Conservation (phyloP, 30 jellyfish, hydroid and myxozoan genomes). For the Cassiopea xamachana region DNA sequence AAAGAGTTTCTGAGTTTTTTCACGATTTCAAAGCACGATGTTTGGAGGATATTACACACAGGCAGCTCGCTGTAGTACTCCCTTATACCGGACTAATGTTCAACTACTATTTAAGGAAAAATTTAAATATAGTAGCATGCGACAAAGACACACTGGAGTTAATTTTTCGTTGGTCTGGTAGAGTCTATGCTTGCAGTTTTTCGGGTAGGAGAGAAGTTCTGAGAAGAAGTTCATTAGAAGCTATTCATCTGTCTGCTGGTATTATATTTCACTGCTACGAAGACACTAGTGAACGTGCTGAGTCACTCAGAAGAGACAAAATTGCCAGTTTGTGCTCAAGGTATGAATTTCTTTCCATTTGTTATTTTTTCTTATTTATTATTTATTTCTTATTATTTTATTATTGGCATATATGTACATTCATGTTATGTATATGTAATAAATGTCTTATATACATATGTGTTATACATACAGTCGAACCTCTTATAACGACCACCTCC, state of each 20-base stretch:
- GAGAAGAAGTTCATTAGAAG: conserved; percentile 30
- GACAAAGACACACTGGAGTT: background rate
- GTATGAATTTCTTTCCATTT: background rate
- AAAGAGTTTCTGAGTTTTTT: background rate
- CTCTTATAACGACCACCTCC: too few relatives aligned
- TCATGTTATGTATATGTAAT: too few relatives aligned
- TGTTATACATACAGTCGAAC: too few relatives aligned
- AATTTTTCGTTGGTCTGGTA: conserved; percentile 18
- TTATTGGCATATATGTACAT: too few relatives aligned
- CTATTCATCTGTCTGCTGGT: background rate
- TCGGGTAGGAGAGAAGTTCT: conserved; percentile 54
- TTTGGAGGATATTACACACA: background rate
- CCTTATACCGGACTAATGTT: conserved; percentile 20
- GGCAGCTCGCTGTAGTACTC: conserved; percentile 11
- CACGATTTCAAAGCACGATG: background rate
- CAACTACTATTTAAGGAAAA: background rate
- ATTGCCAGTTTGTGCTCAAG: conserved; percentile 22
- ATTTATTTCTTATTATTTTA: too few relatives aligned
- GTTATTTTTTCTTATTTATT: too few relatives aligned
- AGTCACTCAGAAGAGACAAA: background rate
- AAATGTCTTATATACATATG: too few relatives aligned
- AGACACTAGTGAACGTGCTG: background rate
- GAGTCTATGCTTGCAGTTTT: background rate
- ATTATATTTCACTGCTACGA: conserved; percentile 1
- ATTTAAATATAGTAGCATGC: background rate